A percentile compares a stretch with the other conserved stretches of the same genome.
phyloP scores from a whole-genome alignment of 2,113 vertebrate genomes.

The Albula glossodonta region DNA sequence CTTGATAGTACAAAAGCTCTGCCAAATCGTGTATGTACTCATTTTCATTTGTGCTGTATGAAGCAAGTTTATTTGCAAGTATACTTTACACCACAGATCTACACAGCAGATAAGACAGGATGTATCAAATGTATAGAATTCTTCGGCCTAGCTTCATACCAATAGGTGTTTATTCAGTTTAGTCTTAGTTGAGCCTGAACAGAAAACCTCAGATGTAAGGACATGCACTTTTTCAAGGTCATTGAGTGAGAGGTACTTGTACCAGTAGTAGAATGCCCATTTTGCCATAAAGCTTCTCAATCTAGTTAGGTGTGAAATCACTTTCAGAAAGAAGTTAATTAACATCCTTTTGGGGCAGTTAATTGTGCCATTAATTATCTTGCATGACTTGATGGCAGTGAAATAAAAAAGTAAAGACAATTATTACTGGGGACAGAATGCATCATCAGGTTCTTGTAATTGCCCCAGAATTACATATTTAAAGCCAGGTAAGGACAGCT shows the following conservation, averaged over 20 bases:
- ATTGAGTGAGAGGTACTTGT: neutral
- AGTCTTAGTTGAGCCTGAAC: neutral
- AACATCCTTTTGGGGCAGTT: neutral
- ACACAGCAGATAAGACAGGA: neutral
- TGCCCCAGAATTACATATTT: neutral
- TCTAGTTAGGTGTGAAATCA: neutral
- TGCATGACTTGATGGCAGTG: conserved; percentile 8
- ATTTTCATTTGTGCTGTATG: neutral
- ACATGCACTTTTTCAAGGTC: neutral
- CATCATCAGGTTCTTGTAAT: conserved; percentile 3
- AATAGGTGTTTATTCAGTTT: neutral
- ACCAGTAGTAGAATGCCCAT: neutral
- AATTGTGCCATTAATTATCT: conserved; percentile 24
- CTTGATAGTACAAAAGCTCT: neutral
- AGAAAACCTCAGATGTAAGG: neutral
- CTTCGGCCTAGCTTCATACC: neutral
- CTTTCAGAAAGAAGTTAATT: conserved; percentile 5
- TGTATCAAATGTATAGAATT: neutral
- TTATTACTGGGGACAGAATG: conserved; percentile 9
- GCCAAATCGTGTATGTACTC: neutral
- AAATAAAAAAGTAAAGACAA: neutral
- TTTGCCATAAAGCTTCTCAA: neutral
- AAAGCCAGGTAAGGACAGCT: conserved; percentile 2
- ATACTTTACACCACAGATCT: neutral
- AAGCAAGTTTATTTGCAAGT: neutral